Base-by-base conservation (phyloP, 2,797 vertebrate species). In the Macropodus opercularis region DNA sequence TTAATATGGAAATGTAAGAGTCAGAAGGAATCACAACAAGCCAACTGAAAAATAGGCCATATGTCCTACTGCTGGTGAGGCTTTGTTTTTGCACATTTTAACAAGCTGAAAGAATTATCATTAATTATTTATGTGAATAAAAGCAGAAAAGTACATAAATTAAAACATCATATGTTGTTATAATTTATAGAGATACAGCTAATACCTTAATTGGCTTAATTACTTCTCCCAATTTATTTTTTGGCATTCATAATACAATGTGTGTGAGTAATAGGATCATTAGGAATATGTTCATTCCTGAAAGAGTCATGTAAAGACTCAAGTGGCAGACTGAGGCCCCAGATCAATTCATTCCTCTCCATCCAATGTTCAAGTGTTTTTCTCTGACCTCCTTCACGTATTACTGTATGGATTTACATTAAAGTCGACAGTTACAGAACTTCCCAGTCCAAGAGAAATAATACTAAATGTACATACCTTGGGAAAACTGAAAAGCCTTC, bases 401-500 rank as follows among this genome's bases (percentile, higher is more conserved):
- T 6, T 15, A n/a, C 31, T 32, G 31, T 32, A 13, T 32, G 13
- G 13, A 12, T 12, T 13, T 12, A 13, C 1, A 32, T 32, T 11
- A 29, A 29, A 29, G 26, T 6, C 6, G 26, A 8, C 6, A 5
- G 4, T 8, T 26, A 26, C 26, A 26, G 8, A 26, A 26, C 4
- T 26, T 26, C 6, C 26, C 26, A 26, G 26, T 26, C 26, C 6
- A 5, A 26, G 8, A 6, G 5, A 26, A 26, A 26, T 26, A 6
- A 27, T 27, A 9, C 26, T 15, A 51, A 39, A 69, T 43, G 34
- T 6, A 4, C 58, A 82, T 87, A 97, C 96, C 96, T 95, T 44
- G 95, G 91, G 74, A 95, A 77, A 69, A 94, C 90, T 0, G 91
- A 93, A 17, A 95, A 87, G 11, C 14, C 51, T 50, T 69, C 69